Evolutionary conservation across 2,888 invertebrate genomes (phyloP).

Genomic region (Acanthoscelides obtectus): DNA sequence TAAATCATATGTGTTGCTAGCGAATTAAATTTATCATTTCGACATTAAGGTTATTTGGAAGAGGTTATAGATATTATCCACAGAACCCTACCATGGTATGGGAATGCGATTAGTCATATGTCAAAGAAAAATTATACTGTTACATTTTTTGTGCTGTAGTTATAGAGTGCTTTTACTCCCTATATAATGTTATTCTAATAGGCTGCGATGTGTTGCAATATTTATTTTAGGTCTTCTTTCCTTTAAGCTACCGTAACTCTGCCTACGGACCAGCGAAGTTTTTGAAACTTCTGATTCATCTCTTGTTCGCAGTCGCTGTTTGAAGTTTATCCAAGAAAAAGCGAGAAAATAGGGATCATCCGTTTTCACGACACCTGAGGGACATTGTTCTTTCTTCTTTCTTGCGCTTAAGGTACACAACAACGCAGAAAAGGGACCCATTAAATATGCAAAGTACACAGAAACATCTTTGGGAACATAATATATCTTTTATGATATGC

Average conservation of each 20-base stretch:
- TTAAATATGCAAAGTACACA: background rate
- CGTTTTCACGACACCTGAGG: background rate
- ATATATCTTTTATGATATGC: background rate
- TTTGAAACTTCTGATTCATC: background rate
- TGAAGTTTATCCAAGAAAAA: background rate
- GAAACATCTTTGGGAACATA: background rate
- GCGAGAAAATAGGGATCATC: background rate
- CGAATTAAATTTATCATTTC: no score
- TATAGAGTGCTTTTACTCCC: no score
- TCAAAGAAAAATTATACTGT: no score
- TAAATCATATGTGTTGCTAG: no score
- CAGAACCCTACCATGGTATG: no score
- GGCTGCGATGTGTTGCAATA: no score
- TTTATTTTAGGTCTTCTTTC: no score
- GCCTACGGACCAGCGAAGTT: background rate
- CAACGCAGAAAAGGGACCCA: background rate
- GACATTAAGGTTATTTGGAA: no score
- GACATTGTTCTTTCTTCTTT: background rate
- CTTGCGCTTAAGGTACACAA: background rate
- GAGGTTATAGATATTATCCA: no score
- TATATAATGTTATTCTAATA: no score
- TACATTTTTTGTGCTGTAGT: no score
- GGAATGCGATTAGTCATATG: no score
- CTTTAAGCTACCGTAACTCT: background rate
- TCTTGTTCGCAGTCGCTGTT: background rate